phyloP scores from a whole-genome alignment of 2,797 vertebrate genomes.

The Micropoecilia bifurca region DNA sequence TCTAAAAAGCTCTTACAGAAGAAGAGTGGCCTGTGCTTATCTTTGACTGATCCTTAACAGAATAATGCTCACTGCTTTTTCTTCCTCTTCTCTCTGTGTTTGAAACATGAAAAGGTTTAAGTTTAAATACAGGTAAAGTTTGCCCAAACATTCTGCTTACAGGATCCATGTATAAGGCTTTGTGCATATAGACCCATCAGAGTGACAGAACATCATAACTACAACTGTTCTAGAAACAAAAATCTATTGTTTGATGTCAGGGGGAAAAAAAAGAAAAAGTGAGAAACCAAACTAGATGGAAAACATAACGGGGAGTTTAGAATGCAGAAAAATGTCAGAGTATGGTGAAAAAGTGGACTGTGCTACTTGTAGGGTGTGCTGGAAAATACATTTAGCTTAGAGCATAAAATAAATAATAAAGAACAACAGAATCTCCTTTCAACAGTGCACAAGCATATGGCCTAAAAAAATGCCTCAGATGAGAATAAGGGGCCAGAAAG shows the following conservation, averaged over 20 bases:
- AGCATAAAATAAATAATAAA: conserved; percentile 37
- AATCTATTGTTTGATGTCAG: neutral
- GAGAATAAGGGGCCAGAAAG: neutral
- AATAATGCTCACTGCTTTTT: neutral
- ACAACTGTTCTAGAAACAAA: conserved; percentile 23
- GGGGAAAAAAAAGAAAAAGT: neutral
- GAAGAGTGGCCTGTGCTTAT: conserved; percentile 12
- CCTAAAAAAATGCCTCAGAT: conserved; percentile 4
- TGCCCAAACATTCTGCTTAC: conserved; percentile 24
- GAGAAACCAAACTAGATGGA: conserved; percentile 4
- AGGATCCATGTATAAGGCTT: conserved; percentile 1
- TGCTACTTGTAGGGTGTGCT: conserved; percentile 14
- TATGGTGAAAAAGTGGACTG: conserved; percentile 36
- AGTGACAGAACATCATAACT: conserved; percentile 12
- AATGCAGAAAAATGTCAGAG: conserved; percentile 13
- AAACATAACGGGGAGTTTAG: conserved; percentile 2
- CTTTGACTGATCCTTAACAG: conserved; percentile 25
- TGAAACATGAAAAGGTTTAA: conserved; percentile 21
- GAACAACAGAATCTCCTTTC: conserved; percentile 20
- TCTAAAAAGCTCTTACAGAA: conserved; percentile 41
- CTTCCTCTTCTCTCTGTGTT: conserved; percentile 49
- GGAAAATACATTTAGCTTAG: conserved; percentile 45
- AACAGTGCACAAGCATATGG: conserved; percentile 4
- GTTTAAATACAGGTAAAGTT: neutral
- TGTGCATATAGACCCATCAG: conserved; percentile 19